phyloP scores from a whole-genome alignment of 1,140 invertebrate genomes.

The Cydia fagiglandana region DNA sequence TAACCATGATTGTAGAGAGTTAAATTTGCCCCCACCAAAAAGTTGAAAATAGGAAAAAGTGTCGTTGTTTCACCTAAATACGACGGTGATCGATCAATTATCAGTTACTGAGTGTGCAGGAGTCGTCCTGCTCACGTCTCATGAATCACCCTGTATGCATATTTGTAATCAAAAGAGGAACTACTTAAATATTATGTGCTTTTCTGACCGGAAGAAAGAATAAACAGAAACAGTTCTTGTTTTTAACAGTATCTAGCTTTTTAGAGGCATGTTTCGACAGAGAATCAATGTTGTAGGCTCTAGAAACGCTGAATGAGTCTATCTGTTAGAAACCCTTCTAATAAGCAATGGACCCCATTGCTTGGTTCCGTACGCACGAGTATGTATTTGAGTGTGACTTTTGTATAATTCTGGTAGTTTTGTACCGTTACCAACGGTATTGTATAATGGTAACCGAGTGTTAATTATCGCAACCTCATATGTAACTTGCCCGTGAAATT shows the following conservation, averaged over 20 bases:
- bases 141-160: too few relatives aligned
- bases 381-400: constrained; percentile 17
- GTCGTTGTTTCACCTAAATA: too few relatives aligned
- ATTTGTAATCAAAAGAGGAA: background rate
- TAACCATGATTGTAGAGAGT: too few relatives aligned
- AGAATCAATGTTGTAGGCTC: background rate
- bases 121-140: too few relatives aligned
- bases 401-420: constrained; percentile 29
- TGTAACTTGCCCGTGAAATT: background rate
- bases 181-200: too few relatives aligned
- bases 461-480: background rate
- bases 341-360: too few relatives aligned
- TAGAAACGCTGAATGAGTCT: background rate
- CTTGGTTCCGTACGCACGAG: background rate
- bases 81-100: too few relatives aligned
- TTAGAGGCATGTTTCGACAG: background rate
- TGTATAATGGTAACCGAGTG: constrained; percentile 1
- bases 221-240: background rate
- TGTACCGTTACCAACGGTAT: constrained; percentile 31
- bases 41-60: too few relatives aligned
- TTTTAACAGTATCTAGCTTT: too few relatives aligned
- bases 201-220: background rate
- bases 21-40: too few relatives aligned
- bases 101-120: too few relatives aligned
- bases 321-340: background rate